Conservation (phyloP, 2,113 vertebrate genomes). For the Corythornis cristatus region DNA sequence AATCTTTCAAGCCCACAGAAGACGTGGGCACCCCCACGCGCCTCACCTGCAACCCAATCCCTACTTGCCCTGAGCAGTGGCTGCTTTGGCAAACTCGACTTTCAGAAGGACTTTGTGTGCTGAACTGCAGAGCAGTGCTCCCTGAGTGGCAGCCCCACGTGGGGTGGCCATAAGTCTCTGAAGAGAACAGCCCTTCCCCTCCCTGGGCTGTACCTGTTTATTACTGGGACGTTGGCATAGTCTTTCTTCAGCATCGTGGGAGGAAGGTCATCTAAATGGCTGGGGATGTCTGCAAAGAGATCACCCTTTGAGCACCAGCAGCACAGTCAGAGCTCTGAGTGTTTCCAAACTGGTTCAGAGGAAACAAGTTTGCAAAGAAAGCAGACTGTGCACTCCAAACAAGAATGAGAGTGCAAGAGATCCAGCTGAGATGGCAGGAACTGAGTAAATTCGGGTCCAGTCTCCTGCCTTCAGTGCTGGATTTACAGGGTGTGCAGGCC, state of each 20-base stretch:
- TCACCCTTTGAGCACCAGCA: background rate
- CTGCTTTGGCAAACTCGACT: background rate
- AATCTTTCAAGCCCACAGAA: background rate
- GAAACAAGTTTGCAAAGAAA: background rate
- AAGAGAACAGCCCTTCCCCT: background rate
- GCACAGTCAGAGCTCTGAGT: background rate
- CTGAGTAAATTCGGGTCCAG: background rate
- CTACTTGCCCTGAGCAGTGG: background rate
- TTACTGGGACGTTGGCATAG: conserved; percentile 80
- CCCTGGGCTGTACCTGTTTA: conserved; percentile 74
- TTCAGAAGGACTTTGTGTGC: background rate
- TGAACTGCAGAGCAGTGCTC: background rate
- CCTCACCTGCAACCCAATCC: background rate
- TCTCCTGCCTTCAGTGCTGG: background rate
- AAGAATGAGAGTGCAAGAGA: background rate
- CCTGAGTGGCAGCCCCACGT: background rate
- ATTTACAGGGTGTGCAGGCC: fast-evolving
- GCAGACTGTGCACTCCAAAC: background rate
- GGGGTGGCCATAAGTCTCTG: background rate
- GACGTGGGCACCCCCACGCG: background rate
- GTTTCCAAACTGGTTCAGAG: background rate
- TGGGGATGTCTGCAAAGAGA: conserved; percentile 72
- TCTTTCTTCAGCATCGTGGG: conserved; percentile 83
- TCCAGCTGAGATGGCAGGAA: background rate
- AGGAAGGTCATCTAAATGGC: conserved; percentile 85